Evolutionary conservation across 2,113 vertebrate species (phyloP), one percentile per base, ranked within the genome.

Genomic region (Dromas ardeola): DNA sequence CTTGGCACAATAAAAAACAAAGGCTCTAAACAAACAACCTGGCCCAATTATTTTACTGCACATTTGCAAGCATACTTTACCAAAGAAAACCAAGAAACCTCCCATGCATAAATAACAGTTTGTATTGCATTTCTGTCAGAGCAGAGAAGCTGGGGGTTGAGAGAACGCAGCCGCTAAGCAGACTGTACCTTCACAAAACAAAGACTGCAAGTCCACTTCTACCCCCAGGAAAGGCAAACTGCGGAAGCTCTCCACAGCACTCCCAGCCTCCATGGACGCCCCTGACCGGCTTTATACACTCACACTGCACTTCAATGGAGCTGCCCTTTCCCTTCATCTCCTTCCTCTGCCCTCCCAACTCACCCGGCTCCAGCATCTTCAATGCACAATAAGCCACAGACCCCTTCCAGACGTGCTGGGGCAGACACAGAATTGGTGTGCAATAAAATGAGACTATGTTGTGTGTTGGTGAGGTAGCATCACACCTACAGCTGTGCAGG

Each of bases 391-490:
- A 17, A 4, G 9, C 27, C 61, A 43, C 43, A 47, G 40, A 32
- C 16, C n/a, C 22, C 40, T 14, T 30, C 29, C 34, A 40, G 34
- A 0, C 1, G 0, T 2, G 15, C 42, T 34, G 34, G 29, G 66
- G 61, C 26, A 38, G 58, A 19, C 0, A 4, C 73, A 59, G 71
- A 34, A 55, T 8, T 13, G 26, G 18, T 4, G 42, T 5, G 67
- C 25, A 8, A 50, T 38, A 25, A 13, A 29, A 66, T 0, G 29
- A 47, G 63, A 13, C 67, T 20, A 13, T 2, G 7, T 0, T 21
- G 81, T 17, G 38, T 26, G 30, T 18, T 5, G 9, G 73, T 1
- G 61, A 50, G 81, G 52, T 11, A 8, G 7, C 36, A 16, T 0
- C 53, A 34, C 65, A 32, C 1, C 30, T 21, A 11, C 17, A 17